These are phyloP conservation scores for Rhingia campestris DNA, from an alignment of 2,888 invertebrate genomes.

Conservation along the genomic window DNA sequence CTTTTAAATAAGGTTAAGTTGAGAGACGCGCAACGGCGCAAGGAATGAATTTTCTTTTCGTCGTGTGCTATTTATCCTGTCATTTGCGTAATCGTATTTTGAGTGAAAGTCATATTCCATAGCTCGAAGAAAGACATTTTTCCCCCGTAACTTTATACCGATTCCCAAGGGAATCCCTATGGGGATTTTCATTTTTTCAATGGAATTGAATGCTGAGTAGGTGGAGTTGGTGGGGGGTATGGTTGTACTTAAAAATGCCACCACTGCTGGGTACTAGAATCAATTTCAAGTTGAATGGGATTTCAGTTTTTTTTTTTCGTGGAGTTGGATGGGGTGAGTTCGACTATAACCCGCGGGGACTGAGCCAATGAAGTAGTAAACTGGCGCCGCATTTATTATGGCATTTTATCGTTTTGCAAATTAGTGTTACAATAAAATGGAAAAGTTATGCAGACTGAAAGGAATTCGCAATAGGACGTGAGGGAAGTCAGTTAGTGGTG, in stretches of 20 bases:
- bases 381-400: constrained; percentile 63
- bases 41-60: constrained; percentile 16
- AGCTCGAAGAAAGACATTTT: constrained; percentile 22
- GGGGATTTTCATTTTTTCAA: constrained; percentile 21
- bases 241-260: constrained; percentile 37
- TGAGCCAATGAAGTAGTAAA: constrained; percentile 55
- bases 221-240: constrained; percentile 9
- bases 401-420: constrained; percentile 45
- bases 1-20: constrained; percentile 52
- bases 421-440: constrained; percentile 50
- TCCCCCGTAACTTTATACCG: constrained; percentile 4
- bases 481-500: too few relatives aligned
- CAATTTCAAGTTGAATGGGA: constrained; percentile 47
- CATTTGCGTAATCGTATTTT: constrained; percentile 81
- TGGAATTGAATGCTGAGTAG: constrained; percentile 52
- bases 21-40: constrained; percentile 2
- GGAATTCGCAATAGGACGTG: neutral
- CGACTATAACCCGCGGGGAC: neutral
- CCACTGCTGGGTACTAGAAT: constrained; percentile 25
- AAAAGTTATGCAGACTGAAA: neutral
- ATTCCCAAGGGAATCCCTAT: constrained; percentile 43
- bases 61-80: constrained; percentile 44
- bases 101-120: constrained; percentile 78
- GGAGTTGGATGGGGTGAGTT: neutral
- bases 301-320: constrained; percentile 11